Base-by-base conservation (phyloP, 2,888 invertebrate species). In the Adelphocoris suturalis region DNA sequence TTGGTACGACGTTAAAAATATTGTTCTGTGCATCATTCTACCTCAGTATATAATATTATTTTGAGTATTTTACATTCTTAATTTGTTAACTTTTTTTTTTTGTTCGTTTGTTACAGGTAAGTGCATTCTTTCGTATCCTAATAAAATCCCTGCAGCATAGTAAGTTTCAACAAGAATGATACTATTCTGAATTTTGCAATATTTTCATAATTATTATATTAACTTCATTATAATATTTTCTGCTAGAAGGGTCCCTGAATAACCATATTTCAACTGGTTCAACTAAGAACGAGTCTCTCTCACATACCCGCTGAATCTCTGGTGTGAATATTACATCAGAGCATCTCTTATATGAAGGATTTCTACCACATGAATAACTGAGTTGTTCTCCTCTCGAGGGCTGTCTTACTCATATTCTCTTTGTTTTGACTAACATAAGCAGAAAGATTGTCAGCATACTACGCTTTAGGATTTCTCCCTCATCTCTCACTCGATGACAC, bases 351-450 rank as follows among this genome's bases (percentile, higher is more conserved):
- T 23, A 27, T 68, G 23, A 12, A 68, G 68, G 68, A 23, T 23
- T 23, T 68, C 68, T 68, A 12, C 23, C 68, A 68, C 68, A 68
- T 68, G 23, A 68, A 68, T 68, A 68, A 68, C 23, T 68, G 19
- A 68, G 68, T 27, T 5, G 23, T 19, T 68, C 68, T 23, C 68
- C 0, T 23, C 68, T 68, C 14, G 68, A 23, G 11, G 27, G 68
- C 68, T 23, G 68, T 23, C 68, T 68, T 68, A 57, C 11, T 11
- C 68, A 12, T 23, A 12, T 68, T 68, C 27, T 68, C 68, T 68
- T 68, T 68, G 68, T 68, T 68, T 23, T 23, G 57, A n/a, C 7
- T 57, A 57, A 57, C 16, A 2, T 14, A n/a, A 16, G n/a, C 19
- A 16, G 57, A 57, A 57, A 7, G 57, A 14, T n/a, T 57, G 7